Base-by-base conservation (phyloP, 1,140 invertebrate genomes). In the Dolichoris vasculosae region DNA sequence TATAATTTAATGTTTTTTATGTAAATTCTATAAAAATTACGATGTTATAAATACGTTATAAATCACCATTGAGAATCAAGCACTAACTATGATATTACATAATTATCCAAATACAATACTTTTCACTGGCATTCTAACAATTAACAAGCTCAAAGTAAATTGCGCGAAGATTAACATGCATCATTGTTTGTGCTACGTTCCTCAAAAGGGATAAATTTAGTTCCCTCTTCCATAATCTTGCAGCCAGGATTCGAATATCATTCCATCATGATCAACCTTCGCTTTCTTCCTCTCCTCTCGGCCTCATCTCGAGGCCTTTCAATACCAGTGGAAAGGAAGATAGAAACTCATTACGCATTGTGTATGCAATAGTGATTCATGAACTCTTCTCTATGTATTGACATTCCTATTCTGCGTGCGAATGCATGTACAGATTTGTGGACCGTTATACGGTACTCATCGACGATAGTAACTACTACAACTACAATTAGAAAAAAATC, bases 101-200 rank as follows among this genome's bases (percentile, higher is more conserved):
- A 67, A 67, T 9, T 32, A 67, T 67, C 11, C 9, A 67, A 67
- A 67, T 13, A 67, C 30, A 67, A 67, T 35, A 67, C 32, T 67
- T 30, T 35, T 67, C 13, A 15, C 30, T 6, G 73, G 30, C 43
- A 15, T 30, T 20, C 15, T 26, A 35, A 67, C 43, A 2, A 81
- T 81, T 81, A 81, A 81, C 69, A 81, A 67, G 38, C 55, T 55
- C 55, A 17, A 69, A 46, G 78, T n/a, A 80, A 81, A 81, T 80
- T 38, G 20, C 17, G 35, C 69, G 17, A 43, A 4, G 38, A 43
- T 73, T 9, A 1, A 30, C 30, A 26, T 9, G 30, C 35, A 8
- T 32, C 80, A 71, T 82, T 82, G 80, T 82, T 82, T 67, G 2
- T 46, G 20, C 26, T 30, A 43, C 63, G 1, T 11, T 38, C 69